A percentile compares a stretch with the other conserved stretches of the same genome.
Evolutionary conservation across 2,113 vertebrate genomes (phyloP).

Genomic region (Calonectris borealis): DNA sequence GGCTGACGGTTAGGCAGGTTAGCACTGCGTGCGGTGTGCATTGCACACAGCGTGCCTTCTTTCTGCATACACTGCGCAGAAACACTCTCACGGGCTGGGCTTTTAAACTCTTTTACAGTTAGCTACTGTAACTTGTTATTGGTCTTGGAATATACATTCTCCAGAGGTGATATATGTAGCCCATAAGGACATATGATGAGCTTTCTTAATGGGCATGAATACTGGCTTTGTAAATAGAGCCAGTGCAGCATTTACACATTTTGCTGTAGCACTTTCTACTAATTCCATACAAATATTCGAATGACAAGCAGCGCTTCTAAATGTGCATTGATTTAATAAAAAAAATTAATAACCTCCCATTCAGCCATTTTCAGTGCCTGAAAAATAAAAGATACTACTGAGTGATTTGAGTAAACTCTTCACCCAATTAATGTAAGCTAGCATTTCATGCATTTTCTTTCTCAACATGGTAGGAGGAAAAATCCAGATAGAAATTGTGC

Average conservation of each 20-base stretch:
- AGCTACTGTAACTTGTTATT: too few relatives aligned
- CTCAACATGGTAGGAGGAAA: not conserved
- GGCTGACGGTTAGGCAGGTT: not conserved
- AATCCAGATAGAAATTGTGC: not conserved
- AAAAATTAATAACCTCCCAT: not conserved
- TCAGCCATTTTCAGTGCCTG: not conserved
- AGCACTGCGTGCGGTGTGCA: rapidly evolving
- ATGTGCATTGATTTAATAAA: not conserved
- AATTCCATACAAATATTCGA: not conserved
- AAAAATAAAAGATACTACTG: not conserved
- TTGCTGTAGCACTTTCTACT: not conserved
- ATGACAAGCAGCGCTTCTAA: rapidly evolving
- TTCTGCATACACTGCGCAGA: rapidly evolving
- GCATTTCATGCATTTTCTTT: not conserved
- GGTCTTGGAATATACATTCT: not conserved
- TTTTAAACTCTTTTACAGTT: not conserved
- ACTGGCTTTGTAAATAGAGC: not conserved
- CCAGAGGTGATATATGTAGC: not conserved
- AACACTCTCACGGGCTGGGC: too few relatives aligned
- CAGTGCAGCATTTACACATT: not conserved
- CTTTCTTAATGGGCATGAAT: not conserved
- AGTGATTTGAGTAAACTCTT: not conserved
- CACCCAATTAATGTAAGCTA: not conserved
- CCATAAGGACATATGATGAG: not conserved
- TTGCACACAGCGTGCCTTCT: rapidly evolving